Conservation (phyloP, 2,113 vertebrate genomes). For the Glaucomys volans region DNA sequence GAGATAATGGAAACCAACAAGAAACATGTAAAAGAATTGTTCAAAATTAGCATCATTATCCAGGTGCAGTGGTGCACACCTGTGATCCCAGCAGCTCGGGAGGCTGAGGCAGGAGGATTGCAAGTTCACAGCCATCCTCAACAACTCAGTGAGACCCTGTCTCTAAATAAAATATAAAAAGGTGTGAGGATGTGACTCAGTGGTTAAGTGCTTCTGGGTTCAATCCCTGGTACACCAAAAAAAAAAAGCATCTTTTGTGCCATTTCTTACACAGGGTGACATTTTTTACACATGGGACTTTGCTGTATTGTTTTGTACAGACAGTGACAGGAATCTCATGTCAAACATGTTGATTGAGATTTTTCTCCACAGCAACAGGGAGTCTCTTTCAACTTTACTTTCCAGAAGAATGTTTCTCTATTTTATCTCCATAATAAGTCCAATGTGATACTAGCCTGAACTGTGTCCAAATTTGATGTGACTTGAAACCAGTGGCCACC, state of each 20-base stretch:
- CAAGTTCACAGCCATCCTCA: no score
- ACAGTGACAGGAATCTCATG: not conserved
- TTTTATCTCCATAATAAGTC: not conserved
- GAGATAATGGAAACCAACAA: not conserved
- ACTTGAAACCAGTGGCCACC: not conserved
- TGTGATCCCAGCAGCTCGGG: no score
- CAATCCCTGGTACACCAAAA: no score
- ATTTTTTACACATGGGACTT: not conserved
- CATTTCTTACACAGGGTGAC: not conserved
- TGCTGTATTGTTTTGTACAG: not conserved
- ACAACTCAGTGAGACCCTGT: no score
- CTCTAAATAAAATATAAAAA: no score
- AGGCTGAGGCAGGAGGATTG: no score
- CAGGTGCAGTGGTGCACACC: no score
- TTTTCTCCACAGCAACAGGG: not conserved
- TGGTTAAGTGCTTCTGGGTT: no score
- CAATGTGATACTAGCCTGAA: not conserved
- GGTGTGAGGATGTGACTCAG: no score
- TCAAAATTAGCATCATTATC: not conserved
- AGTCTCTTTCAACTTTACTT: not conserved
- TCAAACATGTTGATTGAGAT: not conserved
- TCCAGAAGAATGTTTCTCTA: not conserved
- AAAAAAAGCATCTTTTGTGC: not conserved
- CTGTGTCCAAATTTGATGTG: not conserved
- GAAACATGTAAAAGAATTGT: not conserved